A percentile compares a stretch with the other conserved stretches of the same genome.
Evolutionary conservation across 2,797 vertebrate species (phyloP).

Genomic region (Neoniphon sammara): DNA sequence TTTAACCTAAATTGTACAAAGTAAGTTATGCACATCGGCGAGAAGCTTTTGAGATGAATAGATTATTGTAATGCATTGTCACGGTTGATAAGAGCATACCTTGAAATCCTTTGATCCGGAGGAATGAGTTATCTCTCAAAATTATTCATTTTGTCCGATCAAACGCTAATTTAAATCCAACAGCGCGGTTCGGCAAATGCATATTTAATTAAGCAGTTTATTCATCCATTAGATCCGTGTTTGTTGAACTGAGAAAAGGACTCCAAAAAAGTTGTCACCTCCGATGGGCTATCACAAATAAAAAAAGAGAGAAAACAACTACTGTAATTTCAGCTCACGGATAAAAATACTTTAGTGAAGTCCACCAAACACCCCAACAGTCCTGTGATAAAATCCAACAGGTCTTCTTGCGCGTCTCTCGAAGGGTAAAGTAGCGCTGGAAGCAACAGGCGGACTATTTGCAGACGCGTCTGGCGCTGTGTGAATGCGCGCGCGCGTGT

Average conservation of each 20-base stretch:
- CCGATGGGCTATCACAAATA: slow-evolving; percentile 14
- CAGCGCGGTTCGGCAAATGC: slow-evolving; percentile 25
- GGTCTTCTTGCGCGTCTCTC: slow-evolving; percentile 36
- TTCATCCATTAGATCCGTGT: slow-evolving; percentile 45
- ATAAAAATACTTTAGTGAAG: neutral
- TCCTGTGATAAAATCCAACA: slow-evolving; percentile 39
- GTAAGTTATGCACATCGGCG: slow-evolving; percentile 29
- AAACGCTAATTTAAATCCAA: slow-evolving; percentile 61
- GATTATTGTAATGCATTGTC: slow-evolving; percentile 29
- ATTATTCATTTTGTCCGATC: slow-evolving; percentile 58
- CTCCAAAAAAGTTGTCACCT: slow-evolving; percentile 37
- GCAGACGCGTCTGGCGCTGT: slow-evolving; percentile 39
- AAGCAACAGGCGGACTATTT: slow-evolving; percentile 45
- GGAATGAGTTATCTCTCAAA: slow-evolving; percentile 59
- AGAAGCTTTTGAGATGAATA: slow-evolving; percentile 27
- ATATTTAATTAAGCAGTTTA: slow-evolving; percentile 41
- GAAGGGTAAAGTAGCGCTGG: slow-evolving; percentile 43
- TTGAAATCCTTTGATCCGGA: slow-evolving; percentile 63
- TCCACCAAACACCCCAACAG: neutral
- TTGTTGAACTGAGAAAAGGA: slow-evolving; percentile 11
- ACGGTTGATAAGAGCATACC: slow-evolving; percentile 59
- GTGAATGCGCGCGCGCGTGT: slow-evolving; percentile 16
- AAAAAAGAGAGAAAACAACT: neutral
- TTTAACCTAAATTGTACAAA: slow-evolving; percentile 25
- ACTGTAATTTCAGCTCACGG: neutral